Conservation (phyloP, 2,888 invertebrate genomes). For the Ectemnius continuus region DNA sequence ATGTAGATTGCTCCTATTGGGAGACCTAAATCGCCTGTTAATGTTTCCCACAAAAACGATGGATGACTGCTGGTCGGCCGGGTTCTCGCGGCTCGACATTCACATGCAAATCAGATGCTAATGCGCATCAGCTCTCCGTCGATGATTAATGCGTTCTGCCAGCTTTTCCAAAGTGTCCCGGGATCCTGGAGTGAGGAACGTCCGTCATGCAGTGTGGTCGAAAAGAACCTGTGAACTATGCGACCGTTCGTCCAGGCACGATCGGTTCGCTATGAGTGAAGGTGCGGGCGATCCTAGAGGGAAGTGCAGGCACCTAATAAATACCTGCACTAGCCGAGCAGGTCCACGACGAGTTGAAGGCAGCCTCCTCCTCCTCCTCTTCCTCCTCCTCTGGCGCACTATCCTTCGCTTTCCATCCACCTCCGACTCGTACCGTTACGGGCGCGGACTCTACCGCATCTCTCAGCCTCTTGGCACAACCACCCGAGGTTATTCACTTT, state of each 20-base stretch:
- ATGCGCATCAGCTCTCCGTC: conserved; percentile 56
- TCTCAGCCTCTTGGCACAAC: conserved; percentile 28
- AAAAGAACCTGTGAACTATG: conserved; percentile 61
- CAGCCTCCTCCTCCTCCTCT: conserved; percentile 53
- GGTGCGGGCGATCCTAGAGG: conserved; percentile 22
- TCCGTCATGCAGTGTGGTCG: conserved; percentile 49
- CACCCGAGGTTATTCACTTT: conserved; percentile 50
- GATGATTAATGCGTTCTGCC: conserved; percentile 50
- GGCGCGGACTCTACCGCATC: conserved; percentile 43
- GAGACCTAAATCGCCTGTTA: conserved; percentile 48
- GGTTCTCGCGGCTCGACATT: conserved; percentile 44
- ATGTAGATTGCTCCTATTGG: conserved; percentile 35
- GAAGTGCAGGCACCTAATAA: conserved; percentile 63
- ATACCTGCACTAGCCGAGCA: conserved; percentile 70
- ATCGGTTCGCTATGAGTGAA: conserved; percentile 32
- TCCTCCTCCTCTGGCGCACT: conserved; percentile 48
- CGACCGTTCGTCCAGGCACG: conserved; percentile 54
- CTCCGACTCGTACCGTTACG: conserved; percentile 66
- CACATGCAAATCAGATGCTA: conserved; percentile 58
- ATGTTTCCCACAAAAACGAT: conserved; percentile 49
- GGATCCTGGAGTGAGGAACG: neutral
- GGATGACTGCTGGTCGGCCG: conserved; percentile 31
- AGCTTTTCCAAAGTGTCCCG: conserved; percentile 27
- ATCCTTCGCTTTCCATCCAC: conserved; percentile 37
- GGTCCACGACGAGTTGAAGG: conserved; percentile 64